Evolutionary conservation across 2,888 invertebrate species (phyloP), one percentile per base, ranked within the genome.

Genomic region (Ormyrus labotus): DNA sequence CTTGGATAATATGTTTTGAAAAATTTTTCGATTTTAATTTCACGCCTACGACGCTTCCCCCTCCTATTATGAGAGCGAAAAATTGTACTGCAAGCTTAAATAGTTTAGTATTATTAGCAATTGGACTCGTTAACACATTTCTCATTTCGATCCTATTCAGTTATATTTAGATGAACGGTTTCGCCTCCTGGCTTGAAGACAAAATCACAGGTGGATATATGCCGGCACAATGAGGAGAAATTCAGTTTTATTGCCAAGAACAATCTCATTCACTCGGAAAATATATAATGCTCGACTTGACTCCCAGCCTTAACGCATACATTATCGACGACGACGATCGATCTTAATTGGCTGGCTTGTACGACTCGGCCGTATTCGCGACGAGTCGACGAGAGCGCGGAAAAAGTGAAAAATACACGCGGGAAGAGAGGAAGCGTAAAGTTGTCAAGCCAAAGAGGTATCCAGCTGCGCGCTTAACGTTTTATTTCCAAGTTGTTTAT

Each of bases 141-240:
- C 34, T 50, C 5, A 65, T 74, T 60, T 65, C 34, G 53, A 74
- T 55, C 55, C 69, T 76, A 63, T 69, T 76, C 63, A 50, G 63
- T 69, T 69, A 63, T 76, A 69, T 69, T 76, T 76, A 76, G 63
- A 47, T 34, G n/a, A 68, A 53, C 47, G 51, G 19, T 34, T 47
- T 68, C 58, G 10, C 47, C 19, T 19, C 19, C 50, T 76, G 76
- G 69, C 76, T 61, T 63, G 7, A 55, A 76, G 60, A 53, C 76
- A 53, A 69, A 45, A 63, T 69, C 55, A 60, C 50, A 53, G 48
- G 19, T 11, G n/a, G 7, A 64, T 67, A 60, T 47, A 58, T 19
- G 19, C 19, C 19, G 19, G 19, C 50, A 10, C 63, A 57, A 68
- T 19, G 75, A 60, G 45, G 13, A 19, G 13, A 58, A 58, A 68